Percentiles rank a stretch among this genome's conserved stretches.
These are phyloP conservation scores for Escarpia spicata DNA, from an alignment of 2,888 invertebrate genomes.

Conservation along the genomic window DNA sequence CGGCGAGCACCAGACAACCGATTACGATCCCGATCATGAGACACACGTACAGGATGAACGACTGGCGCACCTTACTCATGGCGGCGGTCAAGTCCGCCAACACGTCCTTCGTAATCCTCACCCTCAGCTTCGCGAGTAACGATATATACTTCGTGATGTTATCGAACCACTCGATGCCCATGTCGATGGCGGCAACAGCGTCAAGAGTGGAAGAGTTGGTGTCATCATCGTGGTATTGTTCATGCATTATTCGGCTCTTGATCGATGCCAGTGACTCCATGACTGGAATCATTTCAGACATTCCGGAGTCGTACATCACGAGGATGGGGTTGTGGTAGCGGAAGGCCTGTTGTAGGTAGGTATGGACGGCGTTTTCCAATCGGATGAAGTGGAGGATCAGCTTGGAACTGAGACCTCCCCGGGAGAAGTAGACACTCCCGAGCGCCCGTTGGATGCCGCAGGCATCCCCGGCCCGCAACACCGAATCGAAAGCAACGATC, in stretches of 20 bases:
- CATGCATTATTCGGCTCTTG: background rate
- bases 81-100: background rate
- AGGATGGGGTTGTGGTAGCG: background rate
- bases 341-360: background rate
- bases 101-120: background rate
- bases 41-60: background rate
- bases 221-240: background rate
- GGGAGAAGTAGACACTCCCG: slow-evolving; percentile 22
- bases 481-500: slow-evolving; percentile 20
- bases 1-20: slow-evolving; percentile 13
- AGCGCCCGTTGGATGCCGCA: slow-evolving; percentile 22
- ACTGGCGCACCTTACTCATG: background rate
- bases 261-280: background rate
- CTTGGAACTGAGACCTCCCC: background rate
- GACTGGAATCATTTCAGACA: background rate
- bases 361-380: background rate
- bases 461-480: slow-evolving; percentile 21
- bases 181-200: background rate
- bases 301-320: background rate
- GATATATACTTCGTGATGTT: background rate
- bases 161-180: slow-evolving; percentile 7
- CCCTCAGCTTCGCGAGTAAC: background rate
- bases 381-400: background rate
- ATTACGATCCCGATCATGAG: background rate
- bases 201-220: background rate